Conservation (phyloP, 2,113 vertebrate species). For the Kryptolebias marmoratus region DNA sequence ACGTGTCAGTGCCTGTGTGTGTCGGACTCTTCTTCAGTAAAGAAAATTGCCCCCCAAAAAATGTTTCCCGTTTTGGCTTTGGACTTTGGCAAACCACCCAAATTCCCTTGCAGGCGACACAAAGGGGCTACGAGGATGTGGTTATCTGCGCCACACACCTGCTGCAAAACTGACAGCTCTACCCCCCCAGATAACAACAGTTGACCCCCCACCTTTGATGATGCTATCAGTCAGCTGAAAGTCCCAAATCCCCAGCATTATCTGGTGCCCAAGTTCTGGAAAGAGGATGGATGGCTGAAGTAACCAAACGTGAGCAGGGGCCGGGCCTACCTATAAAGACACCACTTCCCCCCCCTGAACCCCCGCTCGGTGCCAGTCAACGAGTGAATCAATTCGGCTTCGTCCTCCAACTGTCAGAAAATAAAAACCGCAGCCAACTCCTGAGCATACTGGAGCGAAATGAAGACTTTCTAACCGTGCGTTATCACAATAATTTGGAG, state of each 20-base stretch:
- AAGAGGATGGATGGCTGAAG: neutral
- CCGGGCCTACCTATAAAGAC: constrained; percentile 35
- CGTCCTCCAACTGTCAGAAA: neutral
- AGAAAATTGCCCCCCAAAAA: constrained; percentile 47
- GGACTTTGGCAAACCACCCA: constrained; percentile 74
- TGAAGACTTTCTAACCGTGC: too few species aligned
- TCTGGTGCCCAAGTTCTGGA: constrained; percentile 32
- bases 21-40: constrained; percentile 17
- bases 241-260: constrained; percentile 36
- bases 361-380: constrained; percentile 12
- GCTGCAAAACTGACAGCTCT: constrained; percentile 69
- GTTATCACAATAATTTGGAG: too few species aligned
- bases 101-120: constrained; percentile 64
- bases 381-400: constrained; percentile 1
- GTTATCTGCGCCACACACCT: constrained; percentile 77
- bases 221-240: constrained; percentile 66
- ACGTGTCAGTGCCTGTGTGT: constrained; percentile 11
- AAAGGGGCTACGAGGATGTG: constrained; percentile 51
- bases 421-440: too few species aligned
- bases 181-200: constrained; percentile 61
- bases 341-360: constrained; percentile 5
- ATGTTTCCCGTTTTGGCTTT: constrained; percentile 62
- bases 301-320: constrained; percentile 26
- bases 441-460: too few species aligned
- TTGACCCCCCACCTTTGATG: constrained; percentile 66